Conservation (phyloP, 2,888 invertebrate species). For the Melanophora roralis region DNA sequence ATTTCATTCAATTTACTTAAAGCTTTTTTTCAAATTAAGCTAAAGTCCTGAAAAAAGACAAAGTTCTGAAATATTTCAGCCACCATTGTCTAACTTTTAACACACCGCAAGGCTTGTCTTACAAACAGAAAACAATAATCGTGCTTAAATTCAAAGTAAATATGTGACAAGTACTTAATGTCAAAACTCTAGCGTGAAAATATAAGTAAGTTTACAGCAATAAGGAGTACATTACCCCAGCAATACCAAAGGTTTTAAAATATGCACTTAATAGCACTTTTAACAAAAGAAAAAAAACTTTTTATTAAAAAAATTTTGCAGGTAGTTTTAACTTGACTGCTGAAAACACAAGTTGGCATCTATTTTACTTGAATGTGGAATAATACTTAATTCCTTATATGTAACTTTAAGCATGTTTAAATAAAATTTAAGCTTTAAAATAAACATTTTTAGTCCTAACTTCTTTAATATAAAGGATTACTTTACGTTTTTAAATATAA, state of each 20-base stretch:
- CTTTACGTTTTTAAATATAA: neutral
- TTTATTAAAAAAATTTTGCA: neutral
- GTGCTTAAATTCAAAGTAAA: neutral
- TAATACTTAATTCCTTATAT: too few relatives aligned
- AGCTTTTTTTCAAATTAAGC: too few relatives aligned
- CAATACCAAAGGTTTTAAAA: neutral
- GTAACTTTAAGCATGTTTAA: neutral
- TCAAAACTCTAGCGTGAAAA: slow-evolving; percentile 24
- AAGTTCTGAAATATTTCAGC: too few relatives aligned
- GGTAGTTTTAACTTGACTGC: neutral
- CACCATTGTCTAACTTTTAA: too few relatives aligned
- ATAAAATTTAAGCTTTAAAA: neutral
- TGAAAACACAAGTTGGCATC: neutral
- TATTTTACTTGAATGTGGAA: too few relatives aligned
- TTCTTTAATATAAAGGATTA: too few relatives aligned
- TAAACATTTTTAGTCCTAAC: neutral
- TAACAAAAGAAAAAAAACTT: slow-evolving; percentile 2
- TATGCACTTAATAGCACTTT: neutral
- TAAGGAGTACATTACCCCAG: neutral
- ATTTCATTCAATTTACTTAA: too few relatives aligned
- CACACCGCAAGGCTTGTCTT: slow-evolving; percentile 2
- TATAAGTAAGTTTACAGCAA: neutral
- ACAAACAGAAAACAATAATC: neutral
- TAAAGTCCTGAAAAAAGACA: too few relatives aligned
- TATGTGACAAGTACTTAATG: slow-evolving; percentile 26